Evolutionary conservation across 1,140 invertebrate species (phyloP).

Genomic region (Homalodisca vitripennis): DNA sequence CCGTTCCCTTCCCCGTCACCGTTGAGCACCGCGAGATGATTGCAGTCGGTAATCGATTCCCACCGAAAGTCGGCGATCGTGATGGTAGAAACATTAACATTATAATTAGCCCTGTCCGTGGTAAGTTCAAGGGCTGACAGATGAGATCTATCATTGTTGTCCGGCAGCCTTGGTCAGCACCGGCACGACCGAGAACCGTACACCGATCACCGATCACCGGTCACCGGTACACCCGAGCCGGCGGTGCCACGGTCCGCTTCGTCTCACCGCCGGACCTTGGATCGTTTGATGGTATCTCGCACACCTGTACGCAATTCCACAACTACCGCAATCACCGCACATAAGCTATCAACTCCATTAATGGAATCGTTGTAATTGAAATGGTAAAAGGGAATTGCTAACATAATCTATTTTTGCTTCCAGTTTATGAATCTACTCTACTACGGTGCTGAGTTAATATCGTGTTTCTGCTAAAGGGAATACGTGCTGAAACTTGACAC

Average conservation of each 20-base stretch:
- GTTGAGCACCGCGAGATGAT: background rate
- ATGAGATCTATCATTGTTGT: background rate
- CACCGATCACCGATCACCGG: background rate
- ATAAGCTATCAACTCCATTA: background rate
- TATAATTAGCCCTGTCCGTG: background rate
- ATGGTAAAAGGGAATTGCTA: background rate
- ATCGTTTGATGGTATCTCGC: background rate
- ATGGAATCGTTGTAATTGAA: background rate
- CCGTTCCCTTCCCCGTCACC: background rate
- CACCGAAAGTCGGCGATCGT: background rate
- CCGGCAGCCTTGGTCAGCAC: background rate
- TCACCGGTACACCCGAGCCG: too few relatives aligned
- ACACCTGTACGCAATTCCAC: background rate
- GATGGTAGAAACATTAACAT: background rate
- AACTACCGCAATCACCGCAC: background rate
- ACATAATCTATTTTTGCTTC: too few relatives aligned
- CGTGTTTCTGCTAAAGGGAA: too few relatives aligned
- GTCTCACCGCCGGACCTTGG: background rate
- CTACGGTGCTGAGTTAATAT: too few relatives aligned
- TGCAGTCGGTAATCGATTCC: background rate
- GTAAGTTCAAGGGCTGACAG: background rate
- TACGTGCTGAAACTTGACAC: too few relatives aligned
- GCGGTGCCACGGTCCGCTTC: background rate
- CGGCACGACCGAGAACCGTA: background rate
- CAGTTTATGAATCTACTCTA: too few relatives aligned